Evolutionary conservation across 1,140 invertebrate species (phyloP).

Genomic region (Neodiprion fabricii): DNA sequence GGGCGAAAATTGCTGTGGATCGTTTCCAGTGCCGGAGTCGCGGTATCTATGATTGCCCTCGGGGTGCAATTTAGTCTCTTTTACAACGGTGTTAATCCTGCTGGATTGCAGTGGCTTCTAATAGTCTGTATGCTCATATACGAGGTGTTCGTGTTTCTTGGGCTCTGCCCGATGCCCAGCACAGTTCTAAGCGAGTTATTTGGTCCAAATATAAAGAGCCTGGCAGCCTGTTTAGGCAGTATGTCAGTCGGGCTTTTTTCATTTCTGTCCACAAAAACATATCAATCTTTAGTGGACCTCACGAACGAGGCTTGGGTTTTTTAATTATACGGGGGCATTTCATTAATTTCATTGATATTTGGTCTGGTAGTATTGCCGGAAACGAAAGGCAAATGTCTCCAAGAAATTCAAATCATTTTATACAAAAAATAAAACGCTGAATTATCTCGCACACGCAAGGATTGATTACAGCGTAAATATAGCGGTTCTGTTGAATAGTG

Average conservation of each 20-base stretch:
- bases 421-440: background rate
- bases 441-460: background rate
- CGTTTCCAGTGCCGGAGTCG: slow-evolving; percentile 64
- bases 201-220: slow-evolving; percentile 69
- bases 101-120: slow-evolving; percentile 60
- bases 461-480: too few relatives aligned
- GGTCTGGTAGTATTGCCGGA: background rate
- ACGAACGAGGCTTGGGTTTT: slow-evolving; percentile 50
- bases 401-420: slow-evolving; percentile 1
- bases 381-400: slow-evolving; percentile 1
- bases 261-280: slow-evolving; percentile 75
- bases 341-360: background rate
- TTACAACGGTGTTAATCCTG: slow-evolving; percentile 57
- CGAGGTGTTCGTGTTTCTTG: slow-evolving; percentile 70
- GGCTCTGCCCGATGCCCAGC: slow-evolving; percentile 73
- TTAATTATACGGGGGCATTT: background rate
- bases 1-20: slow-evolving; percentile 72
- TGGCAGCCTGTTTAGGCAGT: slow-evolving; percentile 71
- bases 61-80: slow-evolving; percentile 67
- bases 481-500: too few relatives aligned
- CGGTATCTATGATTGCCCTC: slow-evolving; percentile 60
- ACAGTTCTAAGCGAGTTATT: slow-evolving; percentile 75
- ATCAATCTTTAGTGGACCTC: slow-evolving; percentile 65
- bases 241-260: slow-evolving; percentile 73
- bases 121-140: slow-evolving; percentile 67